Percentiles rank a stretch among this genome's conserved stretches.
These are phyloP conservation scores for Heliconius sara DNA, from an alignment of 2,888 invertebrate genomes.

Conservation along the genomic window DNA sequence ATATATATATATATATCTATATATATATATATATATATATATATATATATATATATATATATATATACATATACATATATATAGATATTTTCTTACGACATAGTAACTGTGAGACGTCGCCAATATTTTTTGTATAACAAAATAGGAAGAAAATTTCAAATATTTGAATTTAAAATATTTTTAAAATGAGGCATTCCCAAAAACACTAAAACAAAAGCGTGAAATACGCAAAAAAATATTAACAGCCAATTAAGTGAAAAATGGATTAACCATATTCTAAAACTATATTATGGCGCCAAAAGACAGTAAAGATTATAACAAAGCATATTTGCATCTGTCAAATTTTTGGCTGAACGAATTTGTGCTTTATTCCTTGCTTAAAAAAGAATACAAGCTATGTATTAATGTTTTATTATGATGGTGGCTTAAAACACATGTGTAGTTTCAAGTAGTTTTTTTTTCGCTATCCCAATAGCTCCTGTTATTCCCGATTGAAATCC, in stretches of 20 bases:
- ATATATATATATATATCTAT: no score
- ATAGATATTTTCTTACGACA: no score
- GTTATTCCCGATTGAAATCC: conserved; percentile 68
- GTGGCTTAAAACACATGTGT: conserved; percentile 50
- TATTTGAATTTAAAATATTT: conserved; percentile 6
- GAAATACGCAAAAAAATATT: conserved; percentile 39
- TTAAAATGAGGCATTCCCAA: conserved; percentile 22
- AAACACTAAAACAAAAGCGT: conserved; percentile 14
- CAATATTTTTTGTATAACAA: background rate
- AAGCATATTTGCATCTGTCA: conserved; percentile 43
- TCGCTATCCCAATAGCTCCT: conserved; percentile 66
- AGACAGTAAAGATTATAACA: conserved; percentile 54
- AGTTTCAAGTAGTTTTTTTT: conserved; percentile 64
- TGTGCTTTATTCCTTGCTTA: conserved; percentile 21
- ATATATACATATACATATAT: no score
- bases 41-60: no score
- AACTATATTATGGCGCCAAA: conserved; percentile 65
- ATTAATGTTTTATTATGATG: conserved; percentile 25
- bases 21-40: no score
- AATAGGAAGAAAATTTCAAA: background rate
- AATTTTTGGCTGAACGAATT: conserved; percentile 39
- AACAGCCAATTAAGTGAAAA: conserved; percentile 44
- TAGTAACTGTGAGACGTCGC: background rate
- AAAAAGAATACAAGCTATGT: conserved; percentile 35
- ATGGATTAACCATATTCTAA: conserved; percentile 40